A percentile compares a stretch with the other conserved stretches of the same genome.
These are phyloP conservation scores for Strigamia transsilvanica DNA, from an alignment of 2,888 invertebrate genomes.

Conservation along the genomic window DNA sequence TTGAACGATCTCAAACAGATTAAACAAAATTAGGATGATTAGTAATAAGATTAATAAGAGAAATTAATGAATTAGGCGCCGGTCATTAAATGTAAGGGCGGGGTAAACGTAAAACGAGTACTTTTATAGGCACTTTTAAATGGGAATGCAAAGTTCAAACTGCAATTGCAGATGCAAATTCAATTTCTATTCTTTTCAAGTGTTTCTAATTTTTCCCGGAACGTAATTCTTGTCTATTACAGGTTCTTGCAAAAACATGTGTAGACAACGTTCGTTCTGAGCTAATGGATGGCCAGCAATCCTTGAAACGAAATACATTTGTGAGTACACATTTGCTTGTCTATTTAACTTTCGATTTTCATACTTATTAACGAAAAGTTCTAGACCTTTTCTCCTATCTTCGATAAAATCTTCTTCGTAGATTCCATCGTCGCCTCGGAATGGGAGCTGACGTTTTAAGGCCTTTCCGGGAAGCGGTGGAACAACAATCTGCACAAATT, in stretches of 20 bases:
- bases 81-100: not conserved
- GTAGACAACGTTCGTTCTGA: slow-evolving; percentile 98
- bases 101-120: slow-evolving; percentile 15
- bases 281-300: slow-evolving; percentile 98
- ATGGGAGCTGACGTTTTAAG: slow-evolving; percentile 97
- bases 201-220: slow-evolving; percentile 98
- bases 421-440: slow-evolving; percentile 97
- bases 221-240: slow-evolving; percentile 99
- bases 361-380: slow-evolving; percentile 98
- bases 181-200: slow-evolving; percentile 64
- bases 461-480: slow-evolving; percentile 98
- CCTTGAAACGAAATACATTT: slow-evolving; percentile 67
- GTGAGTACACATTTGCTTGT: not conserved
- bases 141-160: slow-evolving; percentile 46
- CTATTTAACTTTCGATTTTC: slow-evolving; percentile 58
- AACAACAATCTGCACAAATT: slow-evolving; percentile 84
- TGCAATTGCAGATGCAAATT: not conserved
- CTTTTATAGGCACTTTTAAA: slow-evolving; percentile 53
- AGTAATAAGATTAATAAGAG: not conserved
- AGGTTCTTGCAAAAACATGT: slow-evolving; percentile 98
- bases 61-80: not conserved
- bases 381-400: slow-evolving; percentile 94
- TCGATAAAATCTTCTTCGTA: slow-evolving; percentile 99
- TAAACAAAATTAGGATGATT: too few relatives aligned
- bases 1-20: not conserved